A percentile compares a stretch with the other conserved stretches of the same genome.
Conservation (phyloP, 2,113 vertebrate genomes). For the Sinocyclocheilus grahami region DNA sequence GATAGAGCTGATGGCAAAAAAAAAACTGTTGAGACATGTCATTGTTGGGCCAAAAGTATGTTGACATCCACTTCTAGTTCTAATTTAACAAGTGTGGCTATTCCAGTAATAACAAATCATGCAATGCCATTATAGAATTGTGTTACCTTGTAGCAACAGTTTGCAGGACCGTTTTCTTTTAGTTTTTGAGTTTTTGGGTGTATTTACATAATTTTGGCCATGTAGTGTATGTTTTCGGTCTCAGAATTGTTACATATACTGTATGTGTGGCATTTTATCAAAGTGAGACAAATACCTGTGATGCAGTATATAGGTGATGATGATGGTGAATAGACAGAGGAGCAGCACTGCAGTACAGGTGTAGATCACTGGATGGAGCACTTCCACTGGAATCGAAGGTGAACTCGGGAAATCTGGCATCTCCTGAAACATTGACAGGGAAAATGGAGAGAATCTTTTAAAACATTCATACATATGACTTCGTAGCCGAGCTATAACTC, state of each 20-base stretch:
- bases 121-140: background rate
- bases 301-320: slow-evolving; percentile 95
- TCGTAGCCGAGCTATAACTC: background rate
- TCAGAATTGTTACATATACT: background rate
- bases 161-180: background rate
- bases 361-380: slow-evolving; percentile 93
- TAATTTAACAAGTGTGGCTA: background rate
- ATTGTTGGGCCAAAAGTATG: background rate
- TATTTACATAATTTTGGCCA: background rate
- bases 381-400: slow-evolving; percentile 66
- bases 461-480: background rate
- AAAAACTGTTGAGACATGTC: background rate
- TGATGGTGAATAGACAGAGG: slow-evolving; percentile 93
- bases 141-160: background rate
- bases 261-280: no score
- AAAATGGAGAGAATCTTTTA: background rate
- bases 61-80: no score
- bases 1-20: slow-evolving; percentile 80
- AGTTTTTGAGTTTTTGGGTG: background rate
- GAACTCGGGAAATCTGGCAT: slow-evolving; percentile 82
- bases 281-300: slow-evolving; percentile 80
- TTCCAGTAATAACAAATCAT: background rate
- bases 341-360: slow-evolving; percentile 90
- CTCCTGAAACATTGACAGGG: slow-evolving; percentile 74
- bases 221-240: background rate